Evolutionary conservation across 2,797 vertebrate species (phyloP), one percentile per base, ranked within the genome.

Genomic region (Gastrophryne carolinensis): DNA sequence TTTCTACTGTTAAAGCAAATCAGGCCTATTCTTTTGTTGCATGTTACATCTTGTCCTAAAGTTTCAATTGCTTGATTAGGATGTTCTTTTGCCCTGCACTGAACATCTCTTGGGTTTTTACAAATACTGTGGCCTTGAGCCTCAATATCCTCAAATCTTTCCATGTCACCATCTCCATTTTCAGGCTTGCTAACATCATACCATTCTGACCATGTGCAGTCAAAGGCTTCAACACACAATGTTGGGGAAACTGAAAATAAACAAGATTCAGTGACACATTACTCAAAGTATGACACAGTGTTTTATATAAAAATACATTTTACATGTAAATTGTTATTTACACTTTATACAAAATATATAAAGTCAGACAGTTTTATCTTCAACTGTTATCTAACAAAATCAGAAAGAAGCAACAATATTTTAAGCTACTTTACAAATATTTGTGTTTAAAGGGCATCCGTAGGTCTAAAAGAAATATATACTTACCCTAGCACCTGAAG

Each of bases 121-220:
- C 87, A 91, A 21, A 11, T 1, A n/a, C 54, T 79, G 6, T 79
- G 1, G 58, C 79, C 47, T 37, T 64, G 27, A 5, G 58, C 3
- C 58, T 54, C 56, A 41, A 87, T 81, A 0, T 57, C 27, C 7
- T 52, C 2, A 50, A 88, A 68, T 2, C 47, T 49, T 81, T 91
- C 89, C 0, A 89, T 62, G 67, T 92, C 91, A 8, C 91, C 90
- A 1, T 35, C 4, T 2, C 26, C 64, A 0, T 52, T 11, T 50
- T 66, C 79, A 0, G 89, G 90, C 1, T 13, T 58, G 26, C 26
- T 75, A 0, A 56, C 9, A 9, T 90, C 85, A 0, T 82, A 86
- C 91, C 91, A 92, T 17, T 62, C 10, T 0, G 89, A 86, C 91
- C 91, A 92, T 0, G 0, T 5, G 64, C 91, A 92, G 0, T 73